These are phyloP conservation scores for Platycnemis pennipes DNA, from an alignment of 2,888 invertebrate species.

Conservation along the genomic window DNA sequence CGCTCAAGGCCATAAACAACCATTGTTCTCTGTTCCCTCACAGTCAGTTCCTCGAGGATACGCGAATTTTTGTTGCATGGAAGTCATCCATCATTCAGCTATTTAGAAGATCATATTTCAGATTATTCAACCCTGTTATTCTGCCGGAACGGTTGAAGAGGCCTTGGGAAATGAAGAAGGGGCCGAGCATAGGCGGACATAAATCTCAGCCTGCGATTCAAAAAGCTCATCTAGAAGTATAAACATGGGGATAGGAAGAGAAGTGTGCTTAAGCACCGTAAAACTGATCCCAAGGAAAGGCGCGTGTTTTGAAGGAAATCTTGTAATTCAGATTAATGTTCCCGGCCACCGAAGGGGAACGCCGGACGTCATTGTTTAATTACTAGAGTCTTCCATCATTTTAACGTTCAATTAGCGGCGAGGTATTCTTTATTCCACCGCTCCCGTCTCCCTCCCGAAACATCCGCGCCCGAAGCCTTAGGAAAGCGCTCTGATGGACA, in stretches of 20 bases:
- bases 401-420: slow-evolving; percentile 65
- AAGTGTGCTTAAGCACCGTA: slow-evolving; percentile 52
- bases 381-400: slow-evolving; percentile 66
- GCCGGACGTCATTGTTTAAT: slow-evolving; percentile 67
- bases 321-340: slow-evolving; percentile 64
- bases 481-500: slow-evolving; percentile 65
- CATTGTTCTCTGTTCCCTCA: background rate
- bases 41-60: background rate
- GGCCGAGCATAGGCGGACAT: slow-evolving; percentile 43
- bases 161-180: slow-evolving; percentile 4
- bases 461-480: background rate
- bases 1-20: background rate
- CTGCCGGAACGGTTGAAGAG: background rate
- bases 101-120: slow-evolving; percentile 48
- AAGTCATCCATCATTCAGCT: slow-evolving; percentile 58
- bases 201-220: slow-evolving; percentile 15
- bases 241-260: slow-evolving; percentile 50
- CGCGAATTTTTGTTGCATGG: slow-evolving; percentile 49
- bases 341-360: slow-evolving; percentile 4
- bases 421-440: slow-evolving; percentile 35
- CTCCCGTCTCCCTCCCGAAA: background rate
- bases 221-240: slow-evolving; percentile 40
- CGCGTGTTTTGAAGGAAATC: slow-evolving; percentile 58
- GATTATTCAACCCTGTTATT: slow-evolving; percentile 42
- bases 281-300: slow-evolving; percentile 50